Evolutionary conservation across 1,140 invertebrate genomes (phyloP), one percentile per base, ranked within the genome.

Genomic region (Macrobrachium rosenbergii): DNA sequence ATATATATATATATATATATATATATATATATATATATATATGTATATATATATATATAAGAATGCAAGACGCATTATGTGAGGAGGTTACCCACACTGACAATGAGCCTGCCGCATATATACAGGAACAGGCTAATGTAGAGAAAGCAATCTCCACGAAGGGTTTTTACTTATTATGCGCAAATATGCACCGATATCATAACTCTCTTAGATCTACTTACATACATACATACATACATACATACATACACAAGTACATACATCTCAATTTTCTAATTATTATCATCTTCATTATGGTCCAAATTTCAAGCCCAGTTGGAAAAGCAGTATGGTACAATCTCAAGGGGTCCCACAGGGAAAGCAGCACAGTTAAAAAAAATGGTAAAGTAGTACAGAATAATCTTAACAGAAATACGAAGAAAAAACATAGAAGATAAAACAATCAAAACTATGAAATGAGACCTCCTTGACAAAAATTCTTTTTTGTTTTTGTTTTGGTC

Each of bases 131-230:
- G 3, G 28, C 28, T 37, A 37, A 37, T 37, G 28, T 37, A 2
- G 28, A 2, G 28, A 37, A 37, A 1, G 28, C 28, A 37, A 37
- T 37, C 28, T 37, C 28, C 28, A 37, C 28, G 3, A 37, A 2
- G 28, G 28, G 28, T 37, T 37, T 37, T 3, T 37, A 37, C 28
- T 37, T n/a, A n/a, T n/a, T n/a, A n/a, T n/a, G n/a, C n/a, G 64
- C 62, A 82, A 37, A 82, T 63, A 82, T 63, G 64, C 43, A 81
- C 62, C 64, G 60, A 81, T 63, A 81, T 63, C 64, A 37, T 64
- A 37, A 81, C 28, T 43, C 79, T 64, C 62, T 43, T 63, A 81
- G 28, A 81, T 11, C 59, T 52, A 58, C 45, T 59, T 52, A 78
- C 45, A 78, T 52, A 78, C 17, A 78, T 52, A 78, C 45, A 78